Conservation (phyloP, 2,113 vertebrate species). For the Dryoscopus gambensis region DNA sequence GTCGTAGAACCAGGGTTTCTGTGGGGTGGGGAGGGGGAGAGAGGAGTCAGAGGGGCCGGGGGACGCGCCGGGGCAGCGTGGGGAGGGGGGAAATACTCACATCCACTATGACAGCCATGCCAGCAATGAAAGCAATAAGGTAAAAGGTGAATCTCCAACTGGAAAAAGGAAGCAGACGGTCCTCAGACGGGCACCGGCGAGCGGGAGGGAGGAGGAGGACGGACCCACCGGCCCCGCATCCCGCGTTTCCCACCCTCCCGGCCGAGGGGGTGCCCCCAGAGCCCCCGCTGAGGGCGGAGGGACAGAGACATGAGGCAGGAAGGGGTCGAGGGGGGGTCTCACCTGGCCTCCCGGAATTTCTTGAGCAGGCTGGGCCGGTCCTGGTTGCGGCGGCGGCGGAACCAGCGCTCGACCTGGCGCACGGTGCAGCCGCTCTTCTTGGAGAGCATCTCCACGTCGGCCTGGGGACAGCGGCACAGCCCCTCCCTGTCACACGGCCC, state of each 20-base stretch:
- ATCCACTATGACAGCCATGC: slow-evolving; percentile 88
- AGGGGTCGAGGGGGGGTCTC: not conserved
- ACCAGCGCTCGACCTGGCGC: slow-evolving; percentile 88
- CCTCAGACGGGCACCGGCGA: not conserved
- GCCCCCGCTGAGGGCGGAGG: not conserved
- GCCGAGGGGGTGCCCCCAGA: not conserved
- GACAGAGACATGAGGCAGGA: fast-evolving
- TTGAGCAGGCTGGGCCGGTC: slow-evolving; percentile 88
- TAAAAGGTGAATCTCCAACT: slow-evolving; percentile 98
- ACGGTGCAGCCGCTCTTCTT: slow-evolving; percentile 60
- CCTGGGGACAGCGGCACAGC: slow-evolving; percentile 3
- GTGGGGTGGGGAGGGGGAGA: not conserved
- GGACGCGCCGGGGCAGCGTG: not conserved
- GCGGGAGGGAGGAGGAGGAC: not conserved
- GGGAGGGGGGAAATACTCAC: slow-evolving; percentile 74
- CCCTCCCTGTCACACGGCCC: fast-evolving
- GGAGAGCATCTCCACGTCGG: slow-evolving; percentile 67
- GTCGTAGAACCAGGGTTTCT: slow-evolving; percentile 97
- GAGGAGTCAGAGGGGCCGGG: not conserved
- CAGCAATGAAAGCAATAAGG: slow-evolving; percentile 92
- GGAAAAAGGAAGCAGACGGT: slow-evolving; percentile 76
- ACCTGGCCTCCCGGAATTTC: slow-evolving; percentile 95
- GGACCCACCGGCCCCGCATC: not conserved
- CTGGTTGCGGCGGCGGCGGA: slow-evolving; percentile 89
- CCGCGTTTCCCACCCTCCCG: fast-evolving